phyloP scores from a whole-genome alignment of 2,113 vertebrate genomes.

The mouse (Mus musculus) region GRCm39 chr12:25244501-25245000 shows the following conservation, averaged over 20 bases:
- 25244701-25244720: neutral
- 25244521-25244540: conserved; percentile 53
- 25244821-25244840: neutral
- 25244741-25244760: neutral
- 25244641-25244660: neutral
- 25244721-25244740: fast-evolving
- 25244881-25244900: neutral
- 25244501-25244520: conserved; percentile 79
- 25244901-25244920: neutral
- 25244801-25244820: neutral
- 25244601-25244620: neutral
- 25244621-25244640: too few relatives aligned
- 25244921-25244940: neutral
- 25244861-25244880: neutral
- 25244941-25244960: neutral
- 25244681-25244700: neutral
- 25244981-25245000: too few relatives aligned
- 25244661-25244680: fast-evolving
- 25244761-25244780: neutral
- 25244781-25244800: neutral
- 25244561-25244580: neutral
- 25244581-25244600: too few relatives aligned
- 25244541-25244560: neutral
- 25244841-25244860: neutral
- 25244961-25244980: neutral